These are phyloP conservation scores for Ptychobarbus kaznakovi DNA, from an alignment of 2,797 vertebrate genomes.

Conservation along the genomic window DNA sequence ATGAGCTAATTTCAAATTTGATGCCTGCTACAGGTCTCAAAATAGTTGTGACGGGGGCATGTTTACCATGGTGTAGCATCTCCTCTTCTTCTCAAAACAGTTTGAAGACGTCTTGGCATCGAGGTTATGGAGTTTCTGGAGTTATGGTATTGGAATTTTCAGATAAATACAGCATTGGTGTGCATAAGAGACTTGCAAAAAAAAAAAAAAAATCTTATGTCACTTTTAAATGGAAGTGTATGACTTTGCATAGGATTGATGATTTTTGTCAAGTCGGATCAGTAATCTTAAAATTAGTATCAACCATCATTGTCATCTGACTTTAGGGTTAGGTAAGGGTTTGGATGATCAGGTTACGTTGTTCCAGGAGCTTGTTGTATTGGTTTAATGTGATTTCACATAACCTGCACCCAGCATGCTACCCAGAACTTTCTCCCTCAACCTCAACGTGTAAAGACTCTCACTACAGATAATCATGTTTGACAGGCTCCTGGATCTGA, in stretches of 20 bases:
- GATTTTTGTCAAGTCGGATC: too few relatives aligned
- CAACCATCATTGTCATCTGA: neutral
- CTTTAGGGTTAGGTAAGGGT: neutral
- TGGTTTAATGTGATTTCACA: conserved; percentile 8
- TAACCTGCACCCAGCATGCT: neutral
- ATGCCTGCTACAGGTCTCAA: too few relatives aligned
- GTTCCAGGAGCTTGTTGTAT: neutral
- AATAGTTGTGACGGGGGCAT: too few relatives aligned
- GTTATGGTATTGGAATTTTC: too few relatives aligned
- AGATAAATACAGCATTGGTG: too few relatives aligned
- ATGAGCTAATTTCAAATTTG: too few relatives aligned
- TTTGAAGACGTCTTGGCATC: too few relatives aligned
- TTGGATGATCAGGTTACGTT: neutral
- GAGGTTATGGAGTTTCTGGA: too few relatives aligned
- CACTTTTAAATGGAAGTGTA: neutral
- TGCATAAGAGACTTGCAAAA: too few relatives aligned
- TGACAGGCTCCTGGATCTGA: conserved; percentile 77
- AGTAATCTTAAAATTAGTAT: neutral
- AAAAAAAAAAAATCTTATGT: too few relatives aligned
- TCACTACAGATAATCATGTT: conserved; percentile 63
- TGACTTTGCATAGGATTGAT: neutral
- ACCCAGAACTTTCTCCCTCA: conserved; percentile 29
- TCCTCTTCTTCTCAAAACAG: too few relatives aligned
- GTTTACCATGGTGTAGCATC: too few relatives aligned
- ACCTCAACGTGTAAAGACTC: conserved; percentile 53